Evolutionary conservation across 2,113 vertebrate genomes (phyloP).

Genomic region (Cnemophilus loriae): DNA sequence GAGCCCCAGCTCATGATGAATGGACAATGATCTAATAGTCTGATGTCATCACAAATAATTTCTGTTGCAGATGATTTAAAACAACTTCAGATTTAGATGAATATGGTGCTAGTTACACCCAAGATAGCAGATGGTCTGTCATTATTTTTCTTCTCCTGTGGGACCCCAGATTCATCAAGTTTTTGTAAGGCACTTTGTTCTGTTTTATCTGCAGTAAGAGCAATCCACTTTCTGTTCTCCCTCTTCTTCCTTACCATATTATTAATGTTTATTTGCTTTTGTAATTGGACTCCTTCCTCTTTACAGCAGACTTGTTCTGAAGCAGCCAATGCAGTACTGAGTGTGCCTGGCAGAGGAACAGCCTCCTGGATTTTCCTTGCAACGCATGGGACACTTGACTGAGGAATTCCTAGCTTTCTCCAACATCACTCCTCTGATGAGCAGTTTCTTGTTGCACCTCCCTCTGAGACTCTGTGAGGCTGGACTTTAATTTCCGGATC

Average conservation of each 20-base stretch:
- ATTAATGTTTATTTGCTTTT: accelerated
- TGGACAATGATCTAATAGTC: not conserved
- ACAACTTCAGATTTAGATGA: not conserved
- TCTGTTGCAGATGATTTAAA: not conserved
- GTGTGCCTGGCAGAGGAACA: not conserved
- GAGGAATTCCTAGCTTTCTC: not conserved
- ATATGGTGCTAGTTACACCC: not conserved
- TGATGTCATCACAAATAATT: not conserved
- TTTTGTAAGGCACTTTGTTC: not conserved
- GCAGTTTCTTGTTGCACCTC: not conserved
- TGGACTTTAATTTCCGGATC: not conserved
- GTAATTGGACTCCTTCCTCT: not conserved
- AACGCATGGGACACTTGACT: not conserved
- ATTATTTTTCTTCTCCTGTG: not conserved
- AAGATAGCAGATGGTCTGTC: not conserved
- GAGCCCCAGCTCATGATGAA: not conserved
- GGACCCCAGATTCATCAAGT: not conserved
- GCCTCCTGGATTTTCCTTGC: not conserved
- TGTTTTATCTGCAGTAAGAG: not conserved
- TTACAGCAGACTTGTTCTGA: not conserved
- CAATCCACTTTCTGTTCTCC: not conserved
- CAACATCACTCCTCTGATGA: not conserved
- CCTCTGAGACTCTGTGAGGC: not conserved
- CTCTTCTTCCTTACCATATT: not conserved
- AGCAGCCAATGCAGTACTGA: not conserved